Evolutionary conservation across 1,140 invertebrate species (phyloP).

Genomic region (Cylas formicarius): DNA sequence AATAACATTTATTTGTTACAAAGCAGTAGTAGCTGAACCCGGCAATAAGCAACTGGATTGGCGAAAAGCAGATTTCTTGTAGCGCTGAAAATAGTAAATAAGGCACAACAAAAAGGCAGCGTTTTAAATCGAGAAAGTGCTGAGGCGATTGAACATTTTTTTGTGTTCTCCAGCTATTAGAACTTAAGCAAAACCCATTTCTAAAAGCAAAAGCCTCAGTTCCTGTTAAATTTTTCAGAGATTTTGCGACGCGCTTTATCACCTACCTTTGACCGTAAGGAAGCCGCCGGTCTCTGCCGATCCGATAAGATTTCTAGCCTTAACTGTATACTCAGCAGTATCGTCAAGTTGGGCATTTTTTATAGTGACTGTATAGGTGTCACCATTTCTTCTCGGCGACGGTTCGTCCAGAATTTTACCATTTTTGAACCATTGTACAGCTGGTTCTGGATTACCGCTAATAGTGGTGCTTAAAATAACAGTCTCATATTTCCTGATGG

Average conservation of each 20-base stretch:
- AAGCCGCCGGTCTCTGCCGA: constrained; percentile 65
- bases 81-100: no score
- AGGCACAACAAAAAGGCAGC: no score
- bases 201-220: no score
- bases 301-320: constrained; percentile 72
- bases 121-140: no score
- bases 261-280: constrained; percentile 72
- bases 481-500: constrained; percentile 70
- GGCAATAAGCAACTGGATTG: no score
- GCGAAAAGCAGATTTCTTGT: no score
- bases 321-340: constrained; percentile 71
- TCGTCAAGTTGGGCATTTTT: constrained; percentile 60
- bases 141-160: no score
- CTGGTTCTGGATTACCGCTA: constrained; percentile 72
- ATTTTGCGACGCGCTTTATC: no score
- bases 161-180: no score
- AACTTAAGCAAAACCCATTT: no score
- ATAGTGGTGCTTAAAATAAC: constrained; percentile 69
- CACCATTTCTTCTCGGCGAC: constrained; percentile 55
- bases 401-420: constrained; percentile 56
- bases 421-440: constrained; percentile 72
- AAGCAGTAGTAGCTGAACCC: constrained; percentile 5
- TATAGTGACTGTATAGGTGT: constrained; percentile 60
- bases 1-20: no score
- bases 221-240: no score